Percentiles rank a stretch among this genome's conserved stretches.
Conservation (phyloP, 1,140 invertebrate genomes). For the Drosophila busckii region DNA sequence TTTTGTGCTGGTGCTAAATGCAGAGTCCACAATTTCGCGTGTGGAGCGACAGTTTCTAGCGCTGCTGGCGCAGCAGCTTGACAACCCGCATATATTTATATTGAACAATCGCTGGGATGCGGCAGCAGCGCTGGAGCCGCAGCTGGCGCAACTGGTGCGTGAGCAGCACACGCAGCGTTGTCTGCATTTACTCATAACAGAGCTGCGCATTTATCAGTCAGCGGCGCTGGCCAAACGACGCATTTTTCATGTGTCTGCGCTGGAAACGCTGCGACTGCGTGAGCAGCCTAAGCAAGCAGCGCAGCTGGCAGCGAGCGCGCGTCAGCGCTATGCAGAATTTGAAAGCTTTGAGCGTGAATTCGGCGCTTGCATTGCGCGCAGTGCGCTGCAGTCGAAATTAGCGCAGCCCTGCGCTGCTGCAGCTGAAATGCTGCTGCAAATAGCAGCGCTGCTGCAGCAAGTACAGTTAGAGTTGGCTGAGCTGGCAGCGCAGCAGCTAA, state of each 20-base stretch:
- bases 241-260: conserved; percentile 98
- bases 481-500: conserved; percentile 77
- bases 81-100: conserved; percentile 99
- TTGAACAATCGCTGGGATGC: conserved; percentile 99
- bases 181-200: conserved; percentile 94
- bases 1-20: conserved; percentile 98
- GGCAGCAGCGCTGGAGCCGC: conserved; percentile 92
- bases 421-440: conserved; percentile 88
- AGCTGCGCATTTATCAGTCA: conserved; percentile 92
- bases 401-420: conserved; percentile 96
- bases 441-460: conserved; percentile 84
- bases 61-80: conserved; percentile 98
- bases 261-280: conserved; percentile 91
- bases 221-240: conserved; percentile 92
- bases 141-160: conserved; percentile 92
- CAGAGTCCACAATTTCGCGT: conserved; percentile 91
- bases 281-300: conserved; percentile 82
- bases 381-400: conserved; percentile 98
- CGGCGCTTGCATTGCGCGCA: conserved; percentile 98
- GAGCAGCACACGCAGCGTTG: conserved; percentile 95
- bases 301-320: conserved; percentile 81
- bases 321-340: conserved; percentile 95
- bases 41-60: conserved; percentile 99
- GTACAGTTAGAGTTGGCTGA: conserved; percentile 84
- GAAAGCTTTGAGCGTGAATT: conserved; percentile 98